Evolutionary conservation across 2,113 vertebrate genomes (phyloP).

Genomic region (Motacilla alba): DNA sequence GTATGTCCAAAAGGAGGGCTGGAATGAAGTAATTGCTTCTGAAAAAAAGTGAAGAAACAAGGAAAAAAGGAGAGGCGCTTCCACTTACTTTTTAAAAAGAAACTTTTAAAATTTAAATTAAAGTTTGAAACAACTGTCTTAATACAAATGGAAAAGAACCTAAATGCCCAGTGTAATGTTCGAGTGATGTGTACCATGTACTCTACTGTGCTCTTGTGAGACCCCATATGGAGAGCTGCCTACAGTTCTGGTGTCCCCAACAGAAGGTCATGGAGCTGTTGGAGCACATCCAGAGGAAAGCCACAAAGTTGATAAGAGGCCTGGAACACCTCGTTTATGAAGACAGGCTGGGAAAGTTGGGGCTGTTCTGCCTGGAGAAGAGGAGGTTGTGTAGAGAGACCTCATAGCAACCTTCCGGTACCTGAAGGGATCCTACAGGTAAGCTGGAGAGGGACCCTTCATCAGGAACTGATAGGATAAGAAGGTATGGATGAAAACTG

Average conservation of each 20-base stretch:
- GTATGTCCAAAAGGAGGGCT: not conserved
- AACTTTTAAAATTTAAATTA: not conserved
- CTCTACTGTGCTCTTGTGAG: not conserved
- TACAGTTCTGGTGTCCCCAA: not conserved
- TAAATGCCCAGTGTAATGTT: not conserved
- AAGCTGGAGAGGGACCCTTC: not conserved
- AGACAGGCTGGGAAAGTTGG: not conserved
- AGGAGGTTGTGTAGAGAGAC: not conserved
- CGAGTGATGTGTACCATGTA: accelerated
- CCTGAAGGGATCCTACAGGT: not conserved
- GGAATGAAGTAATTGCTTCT: not conserved
- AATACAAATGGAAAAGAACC: not conserved
- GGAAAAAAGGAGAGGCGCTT: not conserved
- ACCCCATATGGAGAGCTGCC: not conserved
- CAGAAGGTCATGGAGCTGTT: not conserved
- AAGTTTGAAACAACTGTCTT: not conserved
- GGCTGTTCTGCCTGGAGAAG: not conserved
- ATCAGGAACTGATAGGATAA: not conserved
- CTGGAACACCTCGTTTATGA: not conserved
- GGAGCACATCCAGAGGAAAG: not conserved
- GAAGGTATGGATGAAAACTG: not conserved
- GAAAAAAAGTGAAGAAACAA: not conserved
- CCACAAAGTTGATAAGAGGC: not conserved
- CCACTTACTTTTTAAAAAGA: not conserved
- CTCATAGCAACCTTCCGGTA: not conserved